Base-by-base conservation (phyloP, 92 coral and sea anemone species). In the Heliopora coerulea region DNA sequence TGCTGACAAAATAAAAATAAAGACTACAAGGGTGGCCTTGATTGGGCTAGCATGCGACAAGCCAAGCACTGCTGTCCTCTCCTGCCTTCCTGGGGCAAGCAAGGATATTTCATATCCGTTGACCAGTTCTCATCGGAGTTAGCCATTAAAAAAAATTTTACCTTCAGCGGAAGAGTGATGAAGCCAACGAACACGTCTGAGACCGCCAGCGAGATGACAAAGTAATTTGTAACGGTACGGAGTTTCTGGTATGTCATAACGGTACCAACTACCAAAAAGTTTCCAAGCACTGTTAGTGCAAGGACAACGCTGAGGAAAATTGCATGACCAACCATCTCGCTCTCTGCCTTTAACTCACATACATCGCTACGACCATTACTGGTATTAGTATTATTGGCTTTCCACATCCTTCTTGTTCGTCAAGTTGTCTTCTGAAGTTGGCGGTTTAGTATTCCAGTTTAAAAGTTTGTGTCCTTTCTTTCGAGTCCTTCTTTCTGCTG, bases 151-250 rank as follows among this genome's bases (percentile, higher is more conserved):
- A n/a, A n/a, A n/a, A n/a, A n/a, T 44, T 54, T 20, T 0, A 67
- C 74, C 74, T 67, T 67, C 9, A 67, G 33, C 21, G 97, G 97
- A 46, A 91, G 75, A 13, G 90, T 82, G 39, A 85, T 8, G 11
- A 82, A 15, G 13, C 96, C 78, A 14, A 91, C 78, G 42, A 91
- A 73, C 27, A 91, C 70, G 68, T 91, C 97, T 19, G 90, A 83
- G 54, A 91, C 86, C 0, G 97, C 97, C 70, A 91, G 84, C 10
- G 97, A 91, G 33, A 87, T 87, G 49, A 91, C 84, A 75, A 89
- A 91, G 54, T 86, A 91, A 69, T 91, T 91, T 40, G 97, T 89
- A 70, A 89, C 84, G 0, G 92, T 82, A 17, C 97, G 91, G 30
- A 91, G 91, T 18, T 96, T 84, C 14, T 80, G 91, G 66, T 82